Evolutionary conservation across 2,797 vertebrate species (phyloP).

Genomic region (Podarcis siculus): DNA sequence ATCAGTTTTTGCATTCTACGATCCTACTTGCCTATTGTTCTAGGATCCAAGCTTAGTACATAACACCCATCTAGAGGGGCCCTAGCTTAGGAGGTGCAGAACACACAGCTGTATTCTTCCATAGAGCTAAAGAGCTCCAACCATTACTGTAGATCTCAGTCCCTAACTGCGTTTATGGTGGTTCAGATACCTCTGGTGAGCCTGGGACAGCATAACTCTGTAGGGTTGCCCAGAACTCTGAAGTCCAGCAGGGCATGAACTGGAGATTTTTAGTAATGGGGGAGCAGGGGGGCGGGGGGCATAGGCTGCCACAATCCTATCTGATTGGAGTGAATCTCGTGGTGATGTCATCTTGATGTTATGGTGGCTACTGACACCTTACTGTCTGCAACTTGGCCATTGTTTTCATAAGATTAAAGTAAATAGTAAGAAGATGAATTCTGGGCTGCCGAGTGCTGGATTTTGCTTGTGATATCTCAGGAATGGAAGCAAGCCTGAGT

Average conservation of each 20-base stretch:
- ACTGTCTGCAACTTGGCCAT: not conserved
- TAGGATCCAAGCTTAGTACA: no score
- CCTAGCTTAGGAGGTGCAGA: not conserved
- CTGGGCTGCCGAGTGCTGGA: not conserved
- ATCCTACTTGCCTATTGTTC: no score
- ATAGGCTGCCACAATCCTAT: not conserved
- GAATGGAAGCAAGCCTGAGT: not conserved
- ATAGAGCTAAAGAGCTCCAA: no score
- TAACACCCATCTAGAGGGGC: not conserved
- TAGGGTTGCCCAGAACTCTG: not conserved
- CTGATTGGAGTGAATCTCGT: not conserved
- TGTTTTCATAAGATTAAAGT: slow-evolving; percentile 21
- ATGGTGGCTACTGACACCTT: not conserved
- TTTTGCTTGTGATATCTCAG: no score
- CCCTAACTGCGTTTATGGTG: not conserved
- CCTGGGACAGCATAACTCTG: not conserved
- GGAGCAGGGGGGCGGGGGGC: no score
- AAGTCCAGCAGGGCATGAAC: not conserved
- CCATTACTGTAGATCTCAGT: not conserved
- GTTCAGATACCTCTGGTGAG: not conserved
- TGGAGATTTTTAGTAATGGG: slow-evolving; percentile 9
- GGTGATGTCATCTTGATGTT: slow-evolving; percentile 18
- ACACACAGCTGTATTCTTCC: no score
- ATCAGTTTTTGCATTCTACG: no score
- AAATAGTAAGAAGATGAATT: not conserved